Evolutionary conservation across 2,797 vertebrate genomes (phyloP).

Genomic region (Huso huso): DNA sequence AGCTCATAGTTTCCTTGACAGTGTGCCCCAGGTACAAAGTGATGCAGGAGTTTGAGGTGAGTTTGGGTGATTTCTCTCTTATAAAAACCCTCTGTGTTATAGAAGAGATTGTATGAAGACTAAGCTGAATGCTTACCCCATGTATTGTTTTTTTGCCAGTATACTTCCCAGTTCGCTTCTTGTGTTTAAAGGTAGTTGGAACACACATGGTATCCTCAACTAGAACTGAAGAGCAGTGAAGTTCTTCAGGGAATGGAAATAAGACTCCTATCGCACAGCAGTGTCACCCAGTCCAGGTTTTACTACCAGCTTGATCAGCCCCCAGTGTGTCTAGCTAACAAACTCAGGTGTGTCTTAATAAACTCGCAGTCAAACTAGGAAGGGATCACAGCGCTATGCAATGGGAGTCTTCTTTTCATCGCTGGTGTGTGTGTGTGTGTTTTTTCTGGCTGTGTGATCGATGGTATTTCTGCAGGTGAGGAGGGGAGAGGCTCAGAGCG

Average conservation of each 20-base stretch:
- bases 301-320: too few species aligned
- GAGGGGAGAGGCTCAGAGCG: constrained; percentile 43
- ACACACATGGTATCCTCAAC: too few species aligned
- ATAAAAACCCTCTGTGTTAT: background rate
- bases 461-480: constrained; percentile 32
- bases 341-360: background rate
- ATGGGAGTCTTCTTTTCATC: background rate
- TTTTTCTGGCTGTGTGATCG: background rate
- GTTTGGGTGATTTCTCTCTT: background rate
- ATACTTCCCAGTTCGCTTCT: background rate
- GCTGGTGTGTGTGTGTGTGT: background rate
- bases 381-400: too few species aligned
- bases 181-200: background rate
- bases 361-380: too few species aligned
- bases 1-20: constrained; percentile 37
- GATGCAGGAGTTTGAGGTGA: constrained; percentile 61
- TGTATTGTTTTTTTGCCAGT: too few species aligned
- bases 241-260: too few species aligned
- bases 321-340: background rate
- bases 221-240: too few species aligned
- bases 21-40: constrained; percentile 53
- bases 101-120: too few species aligned
- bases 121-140: too few species aligned
- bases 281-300: too few species aligned
- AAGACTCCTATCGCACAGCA: too few species aligned